Evolutionary conservation across 2,888 invertebrate genomes (phyloP).

Genomic region (Cephus pygmeus): DNA sequence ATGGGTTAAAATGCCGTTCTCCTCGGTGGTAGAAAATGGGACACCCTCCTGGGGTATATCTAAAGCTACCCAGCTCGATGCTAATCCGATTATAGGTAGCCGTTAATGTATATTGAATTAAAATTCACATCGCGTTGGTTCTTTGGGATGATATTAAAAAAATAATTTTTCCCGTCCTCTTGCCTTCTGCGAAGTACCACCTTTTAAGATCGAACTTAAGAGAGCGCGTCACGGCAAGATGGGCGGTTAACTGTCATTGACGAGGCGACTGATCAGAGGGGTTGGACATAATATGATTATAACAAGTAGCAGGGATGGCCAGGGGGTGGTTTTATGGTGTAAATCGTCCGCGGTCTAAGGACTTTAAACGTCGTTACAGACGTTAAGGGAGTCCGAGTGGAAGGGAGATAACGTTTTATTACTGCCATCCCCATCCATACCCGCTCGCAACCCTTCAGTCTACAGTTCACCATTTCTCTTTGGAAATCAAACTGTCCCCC

Average conservation of each 20-base stretch:
- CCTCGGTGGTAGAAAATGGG: background rate
- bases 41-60: background rate
- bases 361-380: conserved; percentile 51
- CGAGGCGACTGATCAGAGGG: conserved; percentile 42
- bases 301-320: conserved; percentile 49
- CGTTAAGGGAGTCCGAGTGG: conserved; percentile 62
- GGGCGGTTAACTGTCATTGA: conserved; percentile 20
- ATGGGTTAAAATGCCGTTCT: background rate
- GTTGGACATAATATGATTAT: conserved; percentile 47
- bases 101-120: conserved; percentile 45
- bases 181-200: background rate
- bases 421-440: background rate
- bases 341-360: conserved; percentile 35
- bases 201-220: background rate
- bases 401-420: conserved; percentile 59
- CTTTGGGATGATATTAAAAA: background rate
- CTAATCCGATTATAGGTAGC: conserved; percentile 42
- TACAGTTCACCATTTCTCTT: background rate
- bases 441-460: background rate
- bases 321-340: conserved; percentile 46
- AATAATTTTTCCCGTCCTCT: background rate
- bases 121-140: conserved; percentile 36
- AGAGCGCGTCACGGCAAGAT: background rate
- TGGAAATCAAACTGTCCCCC: background rate
- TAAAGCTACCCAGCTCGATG: conserved; percentile 6